phyloP scores from a whole-genome alignment of 2,113 vertebrate genomes.

The Pachypanchax playfairii region DNA sequence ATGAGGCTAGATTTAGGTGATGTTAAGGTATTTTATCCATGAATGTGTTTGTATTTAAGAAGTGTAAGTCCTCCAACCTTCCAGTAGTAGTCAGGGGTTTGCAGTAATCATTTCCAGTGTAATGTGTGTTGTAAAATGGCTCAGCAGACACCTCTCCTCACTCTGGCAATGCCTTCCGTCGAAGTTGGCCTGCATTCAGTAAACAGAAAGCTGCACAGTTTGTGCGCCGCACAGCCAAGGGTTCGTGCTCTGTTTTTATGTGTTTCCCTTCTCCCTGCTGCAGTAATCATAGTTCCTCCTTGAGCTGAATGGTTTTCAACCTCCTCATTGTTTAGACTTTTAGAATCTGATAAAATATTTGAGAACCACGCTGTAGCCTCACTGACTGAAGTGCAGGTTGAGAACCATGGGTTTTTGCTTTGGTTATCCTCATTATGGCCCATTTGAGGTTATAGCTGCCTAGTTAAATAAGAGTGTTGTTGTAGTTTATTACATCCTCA shows the following conservation, averaged over 20 bases:
- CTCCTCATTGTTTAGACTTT: not conserved
- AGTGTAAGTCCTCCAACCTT: not conserved
- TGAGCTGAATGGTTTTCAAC: constrained; percentile 45
- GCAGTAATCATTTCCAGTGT: constrained; percentile 25
- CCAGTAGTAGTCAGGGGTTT: not conserved
- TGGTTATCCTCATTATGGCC: constrained; percentile 14
- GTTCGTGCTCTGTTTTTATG: constrained; percentile 57
- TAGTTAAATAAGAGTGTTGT: constrained; percentile 5
- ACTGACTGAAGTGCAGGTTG: constrained; percentile 22
- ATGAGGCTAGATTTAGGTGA: too few relatives aligned
- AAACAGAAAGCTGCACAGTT: constrained; percentile 69
- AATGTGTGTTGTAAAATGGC: constrained; percentile 48
- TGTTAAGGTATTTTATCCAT: too few relatives aligned
- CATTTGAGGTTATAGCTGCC: too few relatives aligned
- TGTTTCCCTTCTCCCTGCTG: constrained; percentile 20
- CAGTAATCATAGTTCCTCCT: constrained; percentile 24
- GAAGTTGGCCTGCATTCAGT: constrained; percentile 69
- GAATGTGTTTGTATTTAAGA: not conserved
- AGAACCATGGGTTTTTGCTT: constrained; percentile 44
- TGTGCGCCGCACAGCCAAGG: constrained; percentile 65
- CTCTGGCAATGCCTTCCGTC: constrained; percentile 55
- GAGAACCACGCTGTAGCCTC: not conserved
- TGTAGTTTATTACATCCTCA: not conserved
- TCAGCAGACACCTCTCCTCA: constrained; percentile 64
- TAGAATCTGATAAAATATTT: not conserved